Evolutionary conservation across 2,888 invertebrate species (phyloP), one percentile per base, ranked within the genome.

Genomic region (Cybosia mesomella): DNA sequence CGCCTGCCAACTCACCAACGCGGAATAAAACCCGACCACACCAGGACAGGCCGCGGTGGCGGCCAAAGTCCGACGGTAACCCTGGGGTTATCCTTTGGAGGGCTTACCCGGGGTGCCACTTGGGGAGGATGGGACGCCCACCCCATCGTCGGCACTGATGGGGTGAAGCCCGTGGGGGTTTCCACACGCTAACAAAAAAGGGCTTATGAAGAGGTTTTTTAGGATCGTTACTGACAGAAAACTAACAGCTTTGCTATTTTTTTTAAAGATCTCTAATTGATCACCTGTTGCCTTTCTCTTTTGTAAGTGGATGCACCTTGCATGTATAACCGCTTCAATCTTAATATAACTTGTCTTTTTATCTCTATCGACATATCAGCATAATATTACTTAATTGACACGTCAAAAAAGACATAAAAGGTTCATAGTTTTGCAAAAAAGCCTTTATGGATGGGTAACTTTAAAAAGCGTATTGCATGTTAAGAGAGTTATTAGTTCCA

Each of bases 321-420:
- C 49, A 8, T 49, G 49, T 49, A 15, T 49, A 49, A 49, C 18
- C 49, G n/a, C 49, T 9, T n/a, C 49, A 49, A 49, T 7, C 18
- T 15, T 43, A 49, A 8, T 18, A n/a, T 43, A 43, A 43, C 43
- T 43, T 18, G 9, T 49, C n/a, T 49, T 49, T 49, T 49, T 49
- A 18, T 7, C 8, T n/a, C 2, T 49, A 9, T 49, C 49, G 49
- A 9, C 43, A n/a, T n/a, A n/a, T n/a, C n/a, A n/a, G n/a, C n/a
- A 49, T 49, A n/a, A 49, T 39, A 49, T 49, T n/a, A 49, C 49
- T 49, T n/a, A 49, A 49, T 49, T 49, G 49, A 49, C 49, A 49
- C n/a, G 49, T 49, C n/a, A 49, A 49, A 43, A 49, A n/a, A 49
- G n/a, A 49, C 49, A n/a, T 8, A 7, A 49, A 49, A 49, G n/a